These are phyloP conservation scores for Cheilosia urbana DNA, from an alignment of 2,888 invertebrate genomes.

Conservation along the genomic window DNA sequence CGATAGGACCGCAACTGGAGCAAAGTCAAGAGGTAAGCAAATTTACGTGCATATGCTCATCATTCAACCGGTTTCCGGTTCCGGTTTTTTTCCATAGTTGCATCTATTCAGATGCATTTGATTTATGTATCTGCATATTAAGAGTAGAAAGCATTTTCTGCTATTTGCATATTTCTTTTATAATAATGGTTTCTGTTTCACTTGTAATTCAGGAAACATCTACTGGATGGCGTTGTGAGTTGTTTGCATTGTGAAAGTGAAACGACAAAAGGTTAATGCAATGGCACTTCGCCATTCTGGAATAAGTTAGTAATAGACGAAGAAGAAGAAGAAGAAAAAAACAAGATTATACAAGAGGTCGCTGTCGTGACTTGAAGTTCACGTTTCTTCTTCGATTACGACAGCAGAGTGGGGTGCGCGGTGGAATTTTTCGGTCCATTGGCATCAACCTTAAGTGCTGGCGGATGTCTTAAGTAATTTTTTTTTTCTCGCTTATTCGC, in stretches of 20 bases:
- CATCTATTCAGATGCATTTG: conserved; percentile 11
- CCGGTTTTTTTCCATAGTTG: conserved; percentile 26
- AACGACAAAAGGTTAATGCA: conserved; percentile 68
- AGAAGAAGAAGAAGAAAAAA: conserved; percentile 9
- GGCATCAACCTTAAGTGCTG: conserved; percentile 52
- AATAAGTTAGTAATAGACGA: conserved; percentile 25
- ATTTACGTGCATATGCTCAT: background rate
- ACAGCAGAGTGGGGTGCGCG: conserved; percentile 10
- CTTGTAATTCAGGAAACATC: conserved; percentile 39
- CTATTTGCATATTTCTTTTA: conserved; percentile 5
- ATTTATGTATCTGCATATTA: conserved; percentile 6
- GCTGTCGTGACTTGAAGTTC: conserved; percentile 81
- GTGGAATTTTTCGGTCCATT: conserved; percentile 37
- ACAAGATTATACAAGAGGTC: conserved; percentile 77
- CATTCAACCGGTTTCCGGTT: conserved; percentile 43
- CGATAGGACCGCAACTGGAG: conserved; percentile 78
- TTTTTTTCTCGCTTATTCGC: conserved; percentile 33
- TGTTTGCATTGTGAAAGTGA: conserved; percentile 67
- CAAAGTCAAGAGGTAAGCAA: conserved; percentile 82
- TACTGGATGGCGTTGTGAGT: conserved; percentile 12
- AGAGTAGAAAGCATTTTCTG: conserved; percentile 16
- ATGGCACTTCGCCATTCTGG: conserved; percentile 36
- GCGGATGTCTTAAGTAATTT: conserved; percentile 42
- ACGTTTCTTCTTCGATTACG: conserved; percentile 79
- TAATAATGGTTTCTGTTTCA: conserved; percentile 20